Evolutionary conservation across 2,888 invertebrate species (phyloP).

Genomic region (Plagodis pulveraria): DNA sequence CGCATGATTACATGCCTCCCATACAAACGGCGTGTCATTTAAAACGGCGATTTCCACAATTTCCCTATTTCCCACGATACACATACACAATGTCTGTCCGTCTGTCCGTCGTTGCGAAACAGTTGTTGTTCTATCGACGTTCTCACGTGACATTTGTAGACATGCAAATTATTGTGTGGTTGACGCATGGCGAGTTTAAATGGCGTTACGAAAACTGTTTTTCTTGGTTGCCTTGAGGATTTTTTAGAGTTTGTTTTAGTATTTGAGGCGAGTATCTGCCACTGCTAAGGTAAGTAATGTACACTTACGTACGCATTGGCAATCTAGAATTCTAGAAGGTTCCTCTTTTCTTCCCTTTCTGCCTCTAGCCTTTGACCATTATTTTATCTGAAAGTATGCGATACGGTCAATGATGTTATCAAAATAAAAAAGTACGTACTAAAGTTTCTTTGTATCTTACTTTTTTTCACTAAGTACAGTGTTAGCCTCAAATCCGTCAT

Average conservation of each 20-base stretch:
- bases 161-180: constrained; percentile 39
- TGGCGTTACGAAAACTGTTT: constrained; percentile 35
- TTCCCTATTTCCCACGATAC: constrained; percentile 46
- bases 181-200: constrained; percentile 28
- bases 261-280: not conserved
- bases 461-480: too few relatives aligned
- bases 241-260: constrained; percentile 7
- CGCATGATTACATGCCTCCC: constrained; percentile 40
- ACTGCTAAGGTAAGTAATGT: too few relatives aligned
- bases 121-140: constrained; percentile 40
- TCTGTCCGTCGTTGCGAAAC: constrained; percentile 43
- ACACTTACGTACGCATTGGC: too few relatives aligned
- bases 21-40: constrained; percentile 45
- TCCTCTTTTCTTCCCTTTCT: too few relatives aligned
- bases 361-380: too few relatives aligned
- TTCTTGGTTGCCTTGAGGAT: constrained; percentile 14
- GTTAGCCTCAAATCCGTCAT: too few relatives aligned
- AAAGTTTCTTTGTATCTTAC: too few relatives aligned
- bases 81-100: constrained; percentile 39
- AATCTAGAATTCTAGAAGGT: too few relatives aligned
- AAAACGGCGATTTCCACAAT: constrained; percentile 42
- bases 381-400: too few relatives aligned
- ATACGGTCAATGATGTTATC: too few relatives aligned
- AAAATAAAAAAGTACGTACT: too few relatives aligned
- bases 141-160: constrained; percentile 43